Conservation (phyloP, 35 echinoderm and acorn worm species). For the Apostichopus californicus region DNA sequence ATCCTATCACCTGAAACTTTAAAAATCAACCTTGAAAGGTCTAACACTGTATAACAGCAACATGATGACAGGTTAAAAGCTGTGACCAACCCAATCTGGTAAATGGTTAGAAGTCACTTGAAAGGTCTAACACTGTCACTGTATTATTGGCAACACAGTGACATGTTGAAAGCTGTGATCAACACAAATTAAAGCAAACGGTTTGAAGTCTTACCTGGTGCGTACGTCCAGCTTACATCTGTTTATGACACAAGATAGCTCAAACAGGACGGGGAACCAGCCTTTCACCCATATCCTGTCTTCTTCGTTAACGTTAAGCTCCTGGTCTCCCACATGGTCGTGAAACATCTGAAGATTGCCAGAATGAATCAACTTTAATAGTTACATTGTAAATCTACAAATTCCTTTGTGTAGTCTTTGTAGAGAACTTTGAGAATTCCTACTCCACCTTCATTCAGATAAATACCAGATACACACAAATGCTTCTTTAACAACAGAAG, state of each 20-base stretch:
- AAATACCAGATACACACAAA: too few relatives aligned
- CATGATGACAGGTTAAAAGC: neutral
- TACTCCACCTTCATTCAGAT: too few relatives aligned
- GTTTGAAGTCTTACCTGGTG: conserved; percentile 66
- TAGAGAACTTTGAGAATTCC: too few relatives aligned
- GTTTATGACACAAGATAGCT: conserved; percentile 98
- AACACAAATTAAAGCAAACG: too few relatives aligned
- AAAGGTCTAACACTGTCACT: too few relatives aligned
- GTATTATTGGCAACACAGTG: neutral
- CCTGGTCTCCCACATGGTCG: conserved; percentile 94
- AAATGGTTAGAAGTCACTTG: too few relatives aligned
- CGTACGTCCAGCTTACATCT: conserved; percentile 99
- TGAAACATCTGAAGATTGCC: conserved; percentile 82
- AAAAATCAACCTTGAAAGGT: too few relatives aligned
- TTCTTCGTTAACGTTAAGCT: conserved; percentile 80
- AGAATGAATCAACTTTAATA: neutral
- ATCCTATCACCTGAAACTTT: too few relatives aligned
- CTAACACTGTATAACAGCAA: neutral
- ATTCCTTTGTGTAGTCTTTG: too few relatives aligned
- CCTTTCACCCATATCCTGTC: conserved; percentile 99
- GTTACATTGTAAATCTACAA: too few relatives aligned
- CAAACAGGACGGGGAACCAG: conserved; percentile 99
- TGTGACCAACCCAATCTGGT: neutral
- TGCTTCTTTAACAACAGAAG: too few relatives aligned
- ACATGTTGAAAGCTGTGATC: neutral